These are phyloP conservation scores for Daboia siamensis DNA, from an alignment of 2,113 vertebrate genomes.

Conservation along the genomic window DNA sequence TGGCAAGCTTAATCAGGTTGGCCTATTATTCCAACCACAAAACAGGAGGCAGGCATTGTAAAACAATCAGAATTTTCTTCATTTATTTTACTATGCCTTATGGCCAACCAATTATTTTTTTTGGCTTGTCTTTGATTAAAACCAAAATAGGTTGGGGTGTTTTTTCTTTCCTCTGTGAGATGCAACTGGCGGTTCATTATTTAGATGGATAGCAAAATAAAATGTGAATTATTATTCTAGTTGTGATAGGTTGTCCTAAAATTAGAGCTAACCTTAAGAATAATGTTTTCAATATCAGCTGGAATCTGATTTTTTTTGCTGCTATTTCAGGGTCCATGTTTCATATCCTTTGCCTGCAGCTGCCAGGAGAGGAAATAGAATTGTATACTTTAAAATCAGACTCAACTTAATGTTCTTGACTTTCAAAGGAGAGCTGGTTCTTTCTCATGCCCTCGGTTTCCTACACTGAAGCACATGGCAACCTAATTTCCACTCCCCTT, in stretches of 20 bases:
- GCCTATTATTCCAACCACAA: background rate
- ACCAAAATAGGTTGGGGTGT: background rate
- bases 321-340: background rate
- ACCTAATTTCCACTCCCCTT: background rate
- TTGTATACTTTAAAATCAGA: background rate
- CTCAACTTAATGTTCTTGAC: background rate
- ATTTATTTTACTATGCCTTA: background rate
- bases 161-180: background rate
- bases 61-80: background rate
- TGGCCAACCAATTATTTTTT: background rate
- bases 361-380: background rate
- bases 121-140: background rate
- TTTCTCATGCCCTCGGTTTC: background rate
- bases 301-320: background rate
- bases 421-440: background rate
- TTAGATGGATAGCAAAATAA: background rate
- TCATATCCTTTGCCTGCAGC: background rate
- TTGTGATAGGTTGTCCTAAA: background rate
- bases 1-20: background rate
- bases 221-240: conserved; percentile 1
- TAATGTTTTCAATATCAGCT: background rate
- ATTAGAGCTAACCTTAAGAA: background rate
- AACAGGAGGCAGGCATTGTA: background rate
- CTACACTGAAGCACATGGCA: background rate
- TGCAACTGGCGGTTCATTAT: background rate